phyloP scores from a whole-genome alignment of 2,113 vertebrate genomes.

The Labeo catla region DNA sequence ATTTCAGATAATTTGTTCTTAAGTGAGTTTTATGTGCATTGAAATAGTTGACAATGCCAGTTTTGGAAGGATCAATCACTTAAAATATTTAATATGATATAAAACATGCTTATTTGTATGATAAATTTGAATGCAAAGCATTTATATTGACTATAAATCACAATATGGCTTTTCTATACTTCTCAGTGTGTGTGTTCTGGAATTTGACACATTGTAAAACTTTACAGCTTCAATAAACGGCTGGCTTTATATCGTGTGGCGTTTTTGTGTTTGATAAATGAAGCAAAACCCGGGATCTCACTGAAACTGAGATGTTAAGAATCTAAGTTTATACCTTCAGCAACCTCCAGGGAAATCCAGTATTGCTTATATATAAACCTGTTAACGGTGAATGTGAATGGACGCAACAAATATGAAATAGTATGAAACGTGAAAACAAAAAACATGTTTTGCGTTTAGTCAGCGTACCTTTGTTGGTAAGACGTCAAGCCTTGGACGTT shows the following conservation, averaged over 20 bases:
- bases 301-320: neutral
- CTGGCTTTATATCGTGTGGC: neutral
- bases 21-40: neutral
- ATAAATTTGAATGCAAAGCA: neutral
- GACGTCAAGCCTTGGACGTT: constrained; percentile 91
- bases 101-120: neutral
- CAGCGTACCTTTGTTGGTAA: constrained; percentile 95
- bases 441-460: constrained; percentile 23
- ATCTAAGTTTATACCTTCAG: neutral
- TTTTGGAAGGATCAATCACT: neutral
- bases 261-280: neutral
- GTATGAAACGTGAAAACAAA: neutral
- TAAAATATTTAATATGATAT: neutral
- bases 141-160: neutral
- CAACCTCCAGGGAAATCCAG: constrained; percentile 15
- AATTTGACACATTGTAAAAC: constrained; percentile 3
- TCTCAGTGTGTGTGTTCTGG: neutral
- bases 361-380: neutral
- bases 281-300: neutral
- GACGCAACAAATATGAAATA: neutral
- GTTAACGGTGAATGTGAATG: neutral
- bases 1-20: neutral
- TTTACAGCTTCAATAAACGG: neutral
- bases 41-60: neutral
- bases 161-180: neutral